Evolutionary conservation across 2,888 invertebrate genomes (phyloP).

Genomic region (Nemotelus nigrinus): DNA sequence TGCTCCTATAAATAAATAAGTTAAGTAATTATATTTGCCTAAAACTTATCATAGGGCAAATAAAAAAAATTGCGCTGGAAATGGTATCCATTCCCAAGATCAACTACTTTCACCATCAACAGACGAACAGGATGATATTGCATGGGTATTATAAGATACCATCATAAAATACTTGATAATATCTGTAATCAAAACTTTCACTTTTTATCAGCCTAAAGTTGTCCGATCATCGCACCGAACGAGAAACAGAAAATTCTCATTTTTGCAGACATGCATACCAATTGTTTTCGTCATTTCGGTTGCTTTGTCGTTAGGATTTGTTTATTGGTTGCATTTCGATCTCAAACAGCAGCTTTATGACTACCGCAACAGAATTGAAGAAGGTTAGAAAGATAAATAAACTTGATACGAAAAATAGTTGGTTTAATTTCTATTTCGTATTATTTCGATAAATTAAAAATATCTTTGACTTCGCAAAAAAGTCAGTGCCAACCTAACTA

Average conservation of each 20-base stretch:
- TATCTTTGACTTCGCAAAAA: too few relatives aligned
- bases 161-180: neutral
- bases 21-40: too few relatives aligned
- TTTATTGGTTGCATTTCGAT: constrained; percentile 64
- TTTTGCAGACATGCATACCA: constrained; percentile 60
- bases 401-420: neutral
- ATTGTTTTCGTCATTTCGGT: constrained; percentile 58
- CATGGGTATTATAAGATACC: constrained; percentile 57
- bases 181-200: neutral
- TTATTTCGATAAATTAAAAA: too few relatives aligned
- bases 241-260: constrained; percentile 58
- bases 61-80: constrained; percentile 52
- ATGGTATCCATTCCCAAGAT: constrained; percentile 68
- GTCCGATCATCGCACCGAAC: constrained; percentile 57
- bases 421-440: too few relatives aligned
- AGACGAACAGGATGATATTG: constrained; percentile 69
- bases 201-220: constrained; percentile 54
- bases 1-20: too few relatives aligned
- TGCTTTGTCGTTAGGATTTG: constrained; percentile 59
- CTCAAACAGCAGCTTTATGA: constrained; percentile 62
- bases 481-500: too few relatives aligned
- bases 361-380: constrained; percentile 63
- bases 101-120: constrained; percentile 73
- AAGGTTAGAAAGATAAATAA: constrained; percentile 56
- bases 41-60: constrained; percentile 42